Evolutionary conservation across 2,113 vertebrate species (phyloP), one percentile per base, ranked within the genome.

Genomic region (Colaptes auratus): DNA sequence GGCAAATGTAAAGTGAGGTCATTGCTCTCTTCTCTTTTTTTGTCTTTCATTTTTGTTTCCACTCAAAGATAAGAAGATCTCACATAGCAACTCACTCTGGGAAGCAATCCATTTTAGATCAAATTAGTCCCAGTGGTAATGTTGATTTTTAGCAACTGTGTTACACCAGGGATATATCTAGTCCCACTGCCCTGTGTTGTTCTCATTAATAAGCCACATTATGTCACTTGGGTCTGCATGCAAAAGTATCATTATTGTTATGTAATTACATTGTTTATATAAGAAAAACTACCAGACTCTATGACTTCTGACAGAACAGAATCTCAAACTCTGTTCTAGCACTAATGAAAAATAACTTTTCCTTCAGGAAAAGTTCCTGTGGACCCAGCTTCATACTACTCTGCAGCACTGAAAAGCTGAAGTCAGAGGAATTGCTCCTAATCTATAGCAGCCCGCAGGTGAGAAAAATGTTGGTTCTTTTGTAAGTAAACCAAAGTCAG

Each of bases 251-350:
- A 79, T 93, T 96, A 91, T 89, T 83, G 77, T 88, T 95, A 95
- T 88, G 97, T 97, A 95, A 96, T 96, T 89, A 88, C 88, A 89
- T 96, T 96, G 85, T 91, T 96, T 96, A 96, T 95, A 70, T 96
- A 97, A 95, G 92, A 86, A 96, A 96, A 96, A 79, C 90, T 92
- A 96, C 88, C 81, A 82, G 8, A 65, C 94, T 97, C 31, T 46
- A 18, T 6, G 36, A 53, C 31, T 92, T 35, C 80, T 78, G 52
- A 82, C 53, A 91, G 76, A 78, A 72, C 2, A 70, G 10, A 7
- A 24, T 56, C 42, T 88, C 55, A 19, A 72, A 55, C 24, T 46
- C 30, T 73, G 20, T 39, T 82, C 35, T 35, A 65, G 59, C 44
- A 31, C 39, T 52, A 56, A 91, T 66, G 75, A 72, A 78, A 88